Evolutionary conservation across 2,888 invertebrate genomes (phyloP), one percentile per base, ranked within the genome.

Genomic region (Cyaniris semiargus): DNA sequence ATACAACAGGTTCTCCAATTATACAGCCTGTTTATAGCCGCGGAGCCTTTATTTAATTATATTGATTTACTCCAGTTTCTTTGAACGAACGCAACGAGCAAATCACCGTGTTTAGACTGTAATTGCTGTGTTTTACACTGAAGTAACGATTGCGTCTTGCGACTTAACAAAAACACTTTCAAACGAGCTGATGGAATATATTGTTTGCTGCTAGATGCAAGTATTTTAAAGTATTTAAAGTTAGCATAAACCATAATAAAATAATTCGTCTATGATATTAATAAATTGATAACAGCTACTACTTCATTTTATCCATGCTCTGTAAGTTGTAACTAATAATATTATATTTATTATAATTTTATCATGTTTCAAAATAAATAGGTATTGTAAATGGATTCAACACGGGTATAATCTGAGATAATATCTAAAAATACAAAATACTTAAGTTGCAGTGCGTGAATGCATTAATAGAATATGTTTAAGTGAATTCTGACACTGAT

Each of bases 401-500:
- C 48, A 74, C 53, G 48, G 7, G 48, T 23, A 48, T 74, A 74
- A 74, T 74, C 74, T 18, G 74, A 27, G 74, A 74, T 74, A 53
- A 74, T 18, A 74, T 74, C 74, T 74, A 74, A 74, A 72, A 74
- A 74, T 74, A 74, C 74, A 53, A 74, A 74, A 74, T 74, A 48
- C 48, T 44, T 44, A 74, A 27, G 48, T 53, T 74, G 48, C 77
- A 78, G 81, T 81, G 80, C 78, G 80, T 80, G 78, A 83, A 81
- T 81, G 79, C 78, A 78, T 81, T 81, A 84, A 83, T 82, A 80
- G 79, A 81, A 80, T 81, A 76, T 79, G 76, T 77, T 79, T 83
- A 84, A 86, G 85, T 83, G 85, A 84, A 85, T 84, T 86, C 85
- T 82, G 85, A 83, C 84, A 82, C 83, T 90, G 88, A 91, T 90